Percentiles rank a stretch among this genome's conserved stretches.
Conservation (phyloP, 2,113 vertebrate species). For the Oncorhynchus gorbuscha region DNA sequence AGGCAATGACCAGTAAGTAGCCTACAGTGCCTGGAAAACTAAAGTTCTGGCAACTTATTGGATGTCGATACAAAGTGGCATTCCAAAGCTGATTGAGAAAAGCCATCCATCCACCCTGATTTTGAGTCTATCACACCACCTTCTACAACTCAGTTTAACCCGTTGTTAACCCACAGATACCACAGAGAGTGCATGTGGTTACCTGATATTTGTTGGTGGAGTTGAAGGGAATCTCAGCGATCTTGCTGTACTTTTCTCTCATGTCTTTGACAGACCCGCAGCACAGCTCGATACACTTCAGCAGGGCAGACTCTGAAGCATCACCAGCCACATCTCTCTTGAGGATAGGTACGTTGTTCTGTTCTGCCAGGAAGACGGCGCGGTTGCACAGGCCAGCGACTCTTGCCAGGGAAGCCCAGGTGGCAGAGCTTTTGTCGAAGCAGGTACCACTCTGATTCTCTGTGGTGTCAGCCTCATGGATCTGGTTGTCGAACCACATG, state of each 20-base stretch:
- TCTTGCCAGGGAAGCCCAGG: constrained; percentile 82
- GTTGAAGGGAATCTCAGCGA: constrained; percentile 91
- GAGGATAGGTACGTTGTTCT: constrained; percentile 83
- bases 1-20: too few relatives aligned
- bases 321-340: constrained; percentile 90
- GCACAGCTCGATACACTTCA: constrained; percentile 91
- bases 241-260: constrained; percentile 81
- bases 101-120: neutral
- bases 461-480: constrained; percentile 92
- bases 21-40: too few relatives aligned
- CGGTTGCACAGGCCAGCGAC: constrained; percentile 89
- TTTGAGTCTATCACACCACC: neutral
- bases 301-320: constrained; percentile 90
- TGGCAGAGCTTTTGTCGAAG: constrained; percentile 86
- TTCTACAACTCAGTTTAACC: neutral
- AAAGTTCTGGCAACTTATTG: too few relatives aligned
- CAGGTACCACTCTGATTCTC: constrained; percentile 84
- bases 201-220: constrained; percentile 97
- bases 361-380: constrained; percentile 87
- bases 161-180: neutral
- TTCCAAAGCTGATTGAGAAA: neutral
- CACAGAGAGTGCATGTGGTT: neutral
- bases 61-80: neutral
- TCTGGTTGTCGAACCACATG: constrained; percentile 98
- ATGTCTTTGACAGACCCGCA: constrained; percentile 86